Evolutionary conservation across 2,888 invertebrate species (phyloP), one percentile per base, ranked within the genome.

Genomic region (Drosophila macrospina): DNA sequence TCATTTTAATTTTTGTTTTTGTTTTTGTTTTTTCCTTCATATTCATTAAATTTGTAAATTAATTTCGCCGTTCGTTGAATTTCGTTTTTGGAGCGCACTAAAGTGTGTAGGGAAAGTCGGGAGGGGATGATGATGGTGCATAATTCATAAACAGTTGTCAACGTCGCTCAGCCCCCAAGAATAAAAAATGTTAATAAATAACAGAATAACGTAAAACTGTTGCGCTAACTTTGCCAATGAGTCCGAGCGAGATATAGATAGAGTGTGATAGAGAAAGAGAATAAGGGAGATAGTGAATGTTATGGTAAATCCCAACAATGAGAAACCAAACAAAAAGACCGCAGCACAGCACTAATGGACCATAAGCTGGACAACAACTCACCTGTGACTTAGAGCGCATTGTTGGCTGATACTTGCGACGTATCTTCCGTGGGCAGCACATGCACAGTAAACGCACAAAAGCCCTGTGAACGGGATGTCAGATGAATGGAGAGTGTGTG

Each of bases 361-460:
- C 61, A 37, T 16, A 47, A 56, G 54, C 51, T 42, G 62, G 51
- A 62, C 51, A 57, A 47, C 26, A 64, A 91, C 93, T 93, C 92
- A 97, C 97, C 95, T 97, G 97, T 82, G 96, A 97, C 93, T 97
- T 97, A 91, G 96, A 96, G 81, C 97, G 94, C 90, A 97, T 95
- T 79, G 96, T 96, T 20, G 96, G 96, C 90, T 97, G 95, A 92
- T 97, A 97, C 92, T 96, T 95, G 91, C 96, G 93, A 79, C 96
- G 94, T 83, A 97, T 94, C 90, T 95, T 95, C 80, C 96, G 93
- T 1, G 97, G 97, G 92, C 97, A 97, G 93, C 97, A 98, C 47
- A 95, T 95, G 93, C 98, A 98, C 66, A 98, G 93, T 86, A 98
- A 97, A 90, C 98, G 95, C 61, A 97, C 95, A 92, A 98, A 98